Conservation (phyloP, 2,113 vertebrate species). For the Mobula hypostoma region DNA sequence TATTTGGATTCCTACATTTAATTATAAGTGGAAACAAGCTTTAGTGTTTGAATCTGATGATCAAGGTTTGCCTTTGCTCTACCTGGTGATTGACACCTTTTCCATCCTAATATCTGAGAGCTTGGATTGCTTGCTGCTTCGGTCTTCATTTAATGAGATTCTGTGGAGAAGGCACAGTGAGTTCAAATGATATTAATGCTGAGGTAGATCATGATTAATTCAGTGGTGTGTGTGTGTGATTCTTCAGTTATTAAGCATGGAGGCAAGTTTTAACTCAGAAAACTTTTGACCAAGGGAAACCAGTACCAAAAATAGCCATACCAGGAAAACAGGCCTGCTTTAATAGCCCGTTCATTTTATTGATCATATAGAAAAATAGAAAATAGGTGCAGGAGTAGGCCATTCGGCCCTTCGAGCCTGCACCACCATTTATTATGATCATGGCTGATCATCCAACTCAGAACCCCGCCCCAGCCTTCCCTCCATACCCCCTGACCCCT, state of each 20-base stretch:
- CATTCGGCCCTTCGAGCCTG: too few relatives aligned
- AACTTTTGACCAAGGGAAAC: neutral
- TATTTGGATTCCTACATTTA: neutral
- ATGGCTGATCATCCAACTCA: too few relatives aligned
- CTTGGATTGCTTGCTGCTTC: neutral
- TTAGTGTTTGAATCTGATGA: neutral
- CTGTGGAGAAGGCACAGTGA: neutral
- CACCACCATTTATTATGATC: too few relatives aligned
- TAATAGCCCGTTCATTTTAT: neutral
- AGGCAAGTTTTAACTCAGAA: neutral
- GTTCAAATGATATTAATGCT: constrained; percentile 16
- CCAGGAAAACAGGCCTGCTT: neutral
- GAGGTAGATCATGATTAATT: neutral
- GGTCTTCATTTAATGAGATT: neutral
- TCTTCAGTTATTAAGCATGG: neutral
- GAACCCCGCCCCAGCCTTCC: too few relatives aligned
- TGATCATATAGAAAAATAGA: too few relatives aligned
- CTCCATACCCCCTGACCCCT: too few relatives aligned
- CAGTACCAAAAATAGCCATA: neutral
- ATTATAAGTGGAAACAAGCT: neutral
- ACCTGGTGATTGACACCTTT: neutral
- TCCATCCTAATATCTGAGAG: neutral
- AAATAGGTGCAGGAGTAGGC: too few relatives aligned
- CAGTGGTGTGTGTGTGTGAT: neutral
- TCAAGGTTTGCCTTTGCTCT: neutral